These are phyloP conservation scores for Brachypodius melanocephalos DNA, from an alignment of 2,113 vertebrate genomes.

Conservation along the genomic window DNA sequence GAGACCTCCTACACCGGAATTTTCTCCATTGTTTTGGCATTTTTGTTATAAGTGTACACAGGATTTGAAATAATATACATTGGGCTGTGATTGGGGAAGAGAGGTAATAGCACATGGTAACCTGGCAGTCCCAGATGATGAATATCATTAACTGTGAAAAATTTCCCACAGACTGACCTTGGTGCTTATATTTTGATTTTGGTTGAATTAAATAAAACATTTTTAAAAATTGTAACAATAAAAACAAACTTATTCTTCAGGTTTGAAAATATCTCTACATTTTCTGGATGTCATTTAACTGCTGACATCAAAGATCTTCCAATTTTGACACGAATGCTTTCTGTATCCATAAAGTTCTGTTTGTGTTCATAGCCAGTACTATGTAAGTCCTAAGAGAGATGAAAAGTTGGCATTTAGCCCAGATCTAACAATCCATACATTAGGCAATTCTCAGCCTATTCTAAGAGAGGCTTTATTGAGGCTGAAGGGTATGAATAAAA, in stretches of 20 bases:
- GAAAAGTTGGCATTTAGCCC: not conserved
- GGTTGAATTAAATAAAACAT: not conserved
- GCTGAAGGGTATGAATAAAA: not conserved
- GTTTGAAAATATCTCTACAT: not conserved
- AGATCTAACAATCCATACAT: not conserved
- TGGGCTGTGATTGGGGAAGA: rapidly evolving
- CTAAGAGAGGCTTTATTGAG: not conserved
- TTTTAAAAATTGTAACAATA: not conserved
- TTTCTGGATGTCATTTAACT: not conserved
- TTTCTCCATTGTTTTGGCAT: not conserved
- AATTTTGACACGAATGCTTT: not conserved
- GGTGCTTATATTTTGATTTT: not conserved
- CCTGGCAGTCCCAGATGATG: not conserved
- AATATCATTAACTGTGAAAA: not conserved
- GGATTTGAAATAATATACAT: not conserved
- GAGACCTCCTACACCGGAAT: not conserved
- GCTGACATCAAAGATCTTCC: not conserved
- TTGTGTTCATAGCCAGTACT: not conserved
- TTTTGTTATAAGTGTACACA: not conserved
- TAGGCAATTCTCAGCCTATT: not conserved
- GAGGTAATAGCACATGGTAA: not conserved
- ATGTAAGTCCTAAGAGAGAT: not conserved
- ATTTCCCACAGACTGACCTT: not conserved
- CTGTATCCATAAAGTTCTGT: not conserved
- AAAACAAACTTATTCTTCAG: not conserved